These are phyloP conservation scores for Macquaria australasica DNA, from an alignment of 2,113 vertebrate genomes.

Conservation along the genomic window DNA sequence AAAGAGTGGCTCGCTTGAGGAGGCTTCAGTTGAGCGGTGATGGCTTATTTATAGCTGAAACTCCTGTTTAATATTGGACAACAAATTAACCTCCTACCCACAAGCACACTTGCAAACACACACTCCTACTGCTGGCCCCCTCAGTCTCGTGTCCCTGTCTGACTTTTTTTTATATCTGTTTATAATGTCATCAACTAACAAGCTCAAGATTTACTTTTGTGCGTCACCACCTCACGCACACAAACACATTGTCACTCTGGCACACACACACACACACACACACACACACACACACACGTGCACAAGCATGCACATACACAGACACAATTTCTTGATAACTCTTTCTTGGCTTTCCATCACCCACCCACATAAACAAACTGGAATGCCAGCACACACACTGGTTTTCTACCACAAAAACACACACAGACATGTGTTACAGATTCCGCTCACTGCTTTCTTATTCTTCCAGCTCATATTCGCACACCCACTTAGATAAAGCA, in stretches of 20 bases:
- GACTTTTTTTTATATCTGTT: constrained; percentile 23
- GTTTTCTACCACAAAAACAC: constrained; percentile 44
- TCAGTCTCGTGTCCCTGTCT: background rate
- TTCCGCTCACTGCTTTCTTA: constrained; percentile 36
- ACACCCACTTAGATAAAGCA: constrained; percentile 45
- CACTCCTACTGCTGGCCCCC: background rate
- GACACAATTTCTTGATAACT: constrained; percentile 21
- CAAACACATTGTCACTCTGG: constrained; percentile 22
- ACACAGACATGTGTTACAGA: constrained; percentile 50
- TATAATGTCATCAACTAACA: constrained; percentile 28
- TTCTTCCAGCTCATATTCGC: constrained; percentile 42
- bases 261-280: constrained; percentile 22
- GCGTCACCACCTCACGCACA: constrained; percentile 2
- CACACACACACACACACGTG: constrained; percentile 7
- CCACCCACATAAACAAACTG: constrained; percentile 47
- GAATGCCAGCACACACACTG: constrained; percentile 25
- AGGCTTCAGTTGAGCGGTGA: constrained; percentile 48
- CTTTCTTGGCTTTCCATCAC: constrained; percentile 19
- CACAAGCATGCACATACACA: constrained; percentile 16
- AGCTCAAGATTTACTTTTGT: constrained; percentile 37
- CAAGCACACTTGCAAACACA: constrained; percentile 23
- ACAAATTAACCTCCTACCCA: constrained; percentile 29
- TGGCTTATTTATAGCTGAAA: constrained; percentile 57
- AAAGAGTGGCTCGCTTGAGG: constrained; percentile 52
- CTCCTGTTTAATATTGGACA: constrained; percentile 54